Evolutionary conservation across 1,140 invertebrate species (phyloP).

Genomic region (Frieseomelitta varia): DNA sequence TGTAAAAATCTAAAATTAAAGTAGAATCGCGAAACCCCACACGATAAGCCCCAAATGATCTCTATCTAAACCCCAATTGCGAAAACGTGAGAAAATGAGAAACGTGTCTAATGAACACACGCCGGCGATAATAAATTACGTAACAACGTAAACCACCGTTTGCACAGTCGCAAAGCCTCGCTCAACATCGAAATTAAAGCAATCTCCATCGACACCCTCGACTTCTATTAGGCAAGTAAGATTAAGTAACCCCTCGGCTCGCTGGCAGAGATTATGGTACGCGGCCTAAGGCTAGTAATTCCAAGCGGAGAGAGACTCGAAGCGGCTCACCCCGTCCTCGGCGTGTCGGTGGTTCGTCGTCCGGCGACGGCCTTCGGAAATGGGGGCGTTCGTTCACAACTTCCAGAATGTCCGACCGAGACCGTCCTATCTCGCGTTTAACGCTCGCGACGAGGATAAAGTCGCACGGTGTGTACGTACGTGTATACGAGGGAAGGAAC

Average conservation of each 20-base stretch:
- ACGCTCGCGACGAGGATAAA: background rate
- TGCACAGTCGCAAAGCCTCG: background rate
- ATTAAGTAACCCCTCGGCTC: slow-evolving; percentile 10
- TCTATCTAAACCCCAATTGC: too few relatives aligned
- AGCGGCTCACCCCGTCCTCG: slow-evolving; percentile 80
- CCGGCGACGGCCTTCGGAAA: slow-evolving; percentile 79
- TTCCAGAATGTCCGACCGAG: slow-evolving; percentile 43
- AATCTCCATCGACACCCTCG: background rate
- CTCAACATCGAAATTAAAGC: background rate
- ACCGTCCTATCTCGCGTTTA: background rate
- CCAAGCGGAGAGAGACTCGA: slow-evolving; percentile 42
- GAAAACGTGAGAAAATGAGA: too few relatives aligned
- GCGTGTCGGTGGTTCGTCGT: slow-evolving; percentile 77
- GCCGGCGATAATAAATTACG: background rate
- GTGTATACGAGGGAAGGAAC: background rate
- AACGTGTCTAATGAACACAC: too few relatives aligned
- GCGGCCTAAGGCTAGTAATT: slow-evolving; percentile 59
- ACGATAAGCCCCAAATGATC: too few relatives aligned
- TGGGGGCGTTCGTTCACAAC: slow-evolving; percentile 67
- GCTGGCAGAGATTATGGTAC: slow-evolving; percentile 43
- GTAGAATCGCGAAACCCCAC: too few relatives aligned
- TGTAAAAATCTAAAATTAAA: too few relatives aligned
- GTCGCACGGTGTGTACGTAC: too few relatives aligned
- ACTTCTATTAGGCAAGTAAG: background rate
- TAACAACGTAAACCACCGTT: background rate